Base-by-base conservation (phyloP, 2,797 vertebrate species). In the Brachymystax lenok region DNA sequence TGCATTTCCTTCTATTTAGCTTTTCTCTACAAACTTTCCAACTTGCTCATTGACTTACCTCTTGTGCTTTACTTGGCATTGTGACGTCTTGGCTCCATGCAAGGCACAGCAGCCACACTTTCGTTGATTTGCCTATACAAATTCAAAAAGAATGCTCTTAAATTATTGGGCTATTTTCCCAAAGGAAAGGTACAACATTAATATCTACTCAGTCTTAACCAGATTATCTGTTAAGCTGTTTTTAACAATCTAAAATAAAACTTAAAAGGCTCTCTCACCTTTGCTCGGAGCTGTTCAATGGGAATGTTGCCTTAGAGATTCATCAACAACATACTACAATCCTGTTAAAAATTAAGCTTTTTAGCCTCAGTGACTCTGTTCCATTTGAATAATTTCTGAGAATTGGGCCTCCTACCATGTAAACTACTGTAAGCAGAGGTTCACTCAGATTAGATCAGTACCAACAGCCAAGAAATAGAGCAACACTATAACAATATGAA, bases 41-140 rank as follows among this genome's bases (percentile, higher is more conserved):
- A 24, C 10, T 27, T 21, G 19, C 24, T 28, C 63, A 40, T 2
- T 59, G 13, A 86, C 90, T 83, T 86, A 96, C 93, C 92, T 96
- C 93, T 85, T 96, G 93, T 64, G 92, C 92, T 94, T 93, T 95
- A 86, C 93, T 95, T 77, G 94, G 92, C 94, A 95, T 95, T 83
- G 87, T 94, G 74, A 88, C 78, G 82, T 35, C 33, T 67, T 56
- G 70, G 74, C 35, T 77, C 77, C 81, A 79, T n/a, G 69, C 16
- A 67, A 56, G 40, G 63, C 71, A 27, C 61, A 51, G 59, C 6
- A 28, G 16, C 30, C 17, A 33, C 33, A n/a, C 28, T 30, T 8
- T 40, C 4, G 19, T 67, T 24, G 21, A 73, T 27, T 14, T 61
- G 52, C 79, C 56, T 76, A 69, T 35, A 64, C 30, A 61, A 76